A percentile compares a stretch with the other conserved stretches of the same genome.
Conservation (phyloP, 1,140 invertebrate genomes). For the Medauroidea extradentata region DNA sequence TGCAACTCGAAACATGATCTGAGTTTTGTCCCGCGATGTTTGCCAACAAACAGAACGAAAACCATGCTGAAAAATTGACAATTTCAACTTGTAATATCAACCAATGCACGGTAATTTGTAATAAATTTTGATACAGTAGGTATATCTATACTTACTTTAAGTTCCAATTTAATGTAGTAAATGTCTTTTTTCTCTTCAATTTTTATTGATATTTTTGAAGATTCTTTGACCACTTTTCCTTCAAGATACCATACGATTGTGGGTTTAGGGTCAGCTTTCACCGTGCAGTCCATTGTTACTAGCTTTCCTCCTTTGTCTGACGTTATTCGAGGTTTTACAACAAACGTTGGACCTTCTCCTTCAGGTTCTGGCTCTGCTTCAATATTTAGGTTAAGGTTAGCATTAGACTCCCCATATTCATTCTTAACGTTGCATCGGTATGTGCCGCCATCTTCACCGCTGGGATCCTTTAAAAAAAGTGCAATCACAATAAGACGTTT, state of each 20-base stretch:
- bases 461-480: conserved; percentile 82
- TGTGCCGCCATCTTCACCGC: conserved; percentile 90
- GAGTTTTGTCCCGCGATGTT: no score
- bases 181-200: conserved; percentile 78
- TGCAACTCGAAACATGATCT: no score
- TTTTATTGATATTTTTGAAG: conserved; percentile 70
- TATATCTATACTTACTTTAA: conserved; percentile 62
- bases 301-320: conserved; percentile 93
- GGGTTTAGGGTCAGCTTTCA: conserved; percentile 90
- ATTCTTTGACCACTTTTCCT: conserved; percentile 70
- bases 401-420: conserved; percentile 95
- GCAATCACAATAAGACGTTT: neutral
- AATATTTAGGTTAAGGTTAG: conserved; percentile 97
- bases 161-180: conserved; percentile 85
- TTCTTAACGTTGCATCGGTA: conserved; percentile 97
- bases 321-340: conserved; percentile 93
- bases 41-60: no score
- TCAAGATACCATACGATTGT: conserved; percentile 90
- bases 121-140: no score
- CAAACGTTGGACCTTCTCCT: conserved; percentile 94
- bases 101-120: no score
- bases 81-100: no score
- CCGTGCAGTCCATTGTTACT: conserved; percentile 96
- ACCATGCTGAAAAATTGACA: no score
- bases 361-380: conserved; percentile 88